Percentiles rank a stretch among this genome's conserved stretches.
phyloP scores from a whole-genome alignment of 2,888 invertebrate species.

The Eutolmus rufibarbis region DNA sequence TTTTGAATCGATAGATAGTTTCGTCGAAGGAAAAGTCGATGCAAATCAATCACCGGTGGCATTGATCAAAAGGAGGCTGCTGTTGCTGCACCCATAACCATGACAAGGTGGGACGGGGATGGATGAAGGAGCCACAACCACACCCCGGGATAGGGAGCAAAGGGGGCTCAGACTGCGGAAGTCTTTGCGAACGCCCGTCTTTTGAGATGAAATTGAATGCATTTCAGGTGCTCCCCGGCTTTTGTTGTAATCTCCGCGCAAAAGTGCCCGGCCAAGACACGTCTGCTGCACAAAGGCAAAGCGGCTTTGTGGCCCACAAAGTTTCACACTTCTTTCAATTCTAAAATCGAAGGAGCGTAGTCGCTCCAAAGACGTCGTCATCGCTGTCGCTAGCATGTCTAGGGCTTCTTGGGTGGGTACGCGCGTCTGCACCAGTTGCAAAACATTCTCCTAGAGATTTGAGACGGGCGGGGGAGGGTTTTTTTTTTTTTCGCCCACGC shows the following conservation, averaged over 20 bases:
- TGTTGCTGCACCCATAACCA: not conserved
- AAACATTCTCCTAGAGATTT: not conserved
- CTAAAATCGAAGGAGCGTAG: not conserved
- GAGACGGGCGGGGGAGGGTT: not conserved
- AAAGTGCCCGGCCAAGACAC: not conserved
- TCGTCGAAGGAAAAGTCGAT: not conserved
- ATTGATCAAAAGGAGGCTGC: not conserved
- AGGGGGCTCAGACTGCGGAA: not conserved
- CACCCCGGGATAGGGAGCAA: not conserved
- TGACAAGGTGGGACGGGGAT: not conserved
- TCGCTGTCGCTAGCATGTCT: not conserved
- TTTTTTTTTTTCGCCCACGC: not conserved
- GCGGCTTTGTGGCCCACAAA: slow-evolving; percentile 5
- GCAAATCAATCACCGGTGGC: not conserved
- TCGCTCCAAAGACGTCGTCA: not conserved
- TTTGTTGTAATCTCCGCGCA: not conserved
- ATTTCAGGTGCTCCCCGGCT: not conserved
- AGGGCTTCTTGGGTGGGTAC: slow-evolving; percentile 16
- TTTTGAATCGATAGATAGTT: not conserved
- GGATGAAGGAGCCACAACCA: not conserved
- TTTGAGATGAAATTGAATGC: not conserved
- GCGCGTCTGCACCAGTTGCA: not conserved
- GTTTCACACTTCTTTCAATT: not conserved
- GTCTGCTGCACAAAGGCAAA: not conserved
- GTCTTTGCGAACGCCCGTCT: not conserved